Evolutionary conservation across 1,140 invertebrate genomes (phyloP).

Genomic region (Pseudomyrmex concolor): DNA sequence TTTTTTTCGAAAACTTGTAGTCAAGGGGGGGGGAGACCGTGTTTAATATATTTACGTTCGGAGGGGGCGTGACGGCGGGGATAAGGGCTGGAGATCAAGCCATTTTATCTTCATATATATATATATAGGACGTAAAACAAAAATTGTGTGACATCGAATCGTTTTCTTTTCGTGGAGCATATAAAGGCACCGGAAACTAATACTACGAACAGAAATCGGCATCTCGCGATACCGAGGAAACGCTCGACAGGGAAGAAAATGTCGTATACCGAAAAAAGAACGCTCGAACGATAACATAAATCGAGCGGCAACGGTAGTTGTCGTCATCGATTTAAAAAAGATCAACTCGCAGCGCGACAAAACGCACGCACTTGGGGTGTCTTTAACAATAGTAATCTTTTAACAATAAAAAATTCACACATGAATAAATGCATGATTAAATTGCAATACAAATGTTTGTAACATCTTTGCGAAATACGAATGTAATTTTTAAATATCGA

Average conservation of each 20-base stretch:
- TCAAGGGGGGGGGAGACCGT: constrained; percentile 76
- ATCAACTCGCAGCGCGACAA: neutral
- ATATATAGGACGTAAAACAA: constrained; percentile 41
- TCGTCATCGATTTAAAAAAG: constrained; percentile 52
- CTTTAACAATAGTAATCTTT: too few relatives aligned
- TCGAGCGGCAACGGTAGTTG: neutral
- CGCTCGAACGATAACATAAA: constrained; percentile 4
- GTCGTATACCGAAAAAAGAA: constrained; percentile 22
- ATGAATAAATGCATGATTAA: too few relatives aligned
- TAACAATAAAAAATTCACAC: too few relatives aligned
- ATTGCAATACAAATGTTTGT: neutral
- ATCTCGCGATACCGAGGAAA: constrained; percentile 39
- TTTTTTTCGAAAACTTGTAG: constrained; percentile 79
- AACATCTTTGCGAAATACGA: neutral
- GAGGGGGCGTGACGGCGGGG: constrained; percentile 48
- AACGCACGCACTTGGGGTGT: neutral
- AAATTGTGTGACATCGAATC: constrained; percentile 47
- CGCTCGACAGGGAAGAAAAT: constrained; percentile 25
- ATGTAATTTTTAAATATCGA: too few relatives aligned
- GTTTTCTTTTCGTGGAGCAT: constrained; percentile 38
- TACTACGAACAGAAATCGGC: constrained; percentile 43
- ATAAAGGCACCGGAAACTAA: constrained; percentile 53
- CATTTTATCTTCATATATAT: constrained; percentile 40
- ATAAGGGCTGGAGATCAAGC: constrained; percentile 65
- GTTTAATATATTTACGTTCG: constrained; percentile 48